Base-by-base conservation (phyloP, 2,888 invertebrate species). In the Drosophila borborema region DNA sequence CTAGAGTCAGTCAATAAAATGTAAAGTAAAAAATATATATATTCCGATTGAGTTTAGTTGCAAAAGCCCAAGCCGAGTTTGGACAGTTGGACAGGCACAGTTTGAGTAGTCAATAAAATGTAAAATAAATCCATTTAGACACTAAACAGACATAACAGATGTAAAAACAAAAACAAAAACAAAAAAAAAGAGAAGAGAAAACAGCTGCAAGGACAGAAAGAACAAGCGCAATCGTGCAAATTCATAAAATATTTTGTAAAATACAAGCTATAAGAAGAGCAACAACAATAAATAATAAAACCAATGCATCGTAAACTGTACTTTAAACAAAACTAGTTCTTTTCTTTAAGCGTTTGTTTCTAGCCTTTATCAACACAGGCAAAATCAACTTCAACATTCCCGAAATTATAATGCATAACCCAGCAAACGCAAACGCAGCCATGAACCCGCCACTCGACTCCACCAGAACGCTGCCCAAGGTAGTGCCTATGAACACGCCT, bases 401-500 rank as follows among this genome's bases (percentile, higher is more conserved):
- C 0, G 91, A 62, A 0, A 68, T 0, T 9, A 89, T 86, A n/a
- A 92, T 88, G 55, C 90, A 89, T 2, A 75, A 0, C 0, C 93
- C 93, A 12, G 91, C 85, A 73, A 91, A 87, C 9, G 77, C 65
- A 67, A 92, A 93, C 4, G 91, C 65, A 1, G 70, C 74, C 23
- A 64, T 38, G 54, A 80, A 89, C 8, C 72, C 72, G 1, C 63
- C 74, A 4, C 89, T 89, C 0, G 34, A 9, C 14, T 88, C 81
- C n/a, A 88, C 77, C 45, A 93, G n/a, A 23, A 84, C 2, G 3
- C 93, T 93, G 23, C 92, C 93, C n/a, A 93, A 16, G 4, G 93
- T 93, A 20, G 94, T 90, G 55, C 97, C 97, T 48, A 96, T 92
- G 12, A 96, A 94, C 0, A 96, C 95, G 2, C 96, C 96, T 53